These are phyloP conservation scores for Timema podura DNA, from an alignment of 2,888 invertebrate species.

Conservation along the genomic window DNA sequence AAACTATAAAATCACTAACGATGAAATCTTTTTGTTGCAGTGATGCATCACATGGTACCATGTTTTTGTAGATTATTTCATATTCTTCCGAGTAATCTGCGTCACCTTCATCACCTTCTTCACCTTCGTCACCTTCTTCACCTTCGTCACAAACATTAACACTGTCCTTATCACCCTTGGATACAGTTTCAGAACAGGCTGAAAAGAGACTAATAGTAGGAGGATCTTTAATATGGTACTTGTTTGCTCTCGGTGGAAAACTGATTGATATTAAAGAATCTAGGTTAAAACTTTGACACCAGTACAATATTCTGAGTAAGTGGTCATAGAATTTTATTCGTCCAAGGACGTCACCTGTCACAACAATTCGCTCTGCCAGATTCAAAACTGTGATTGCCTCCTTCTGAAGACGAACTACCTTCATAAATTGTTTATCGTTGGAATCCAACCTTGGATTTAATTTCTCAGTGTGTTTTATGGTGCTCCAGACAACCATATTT, in stretches of 20 bases:
- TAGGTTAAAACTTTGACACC: conserved; percentile 50
- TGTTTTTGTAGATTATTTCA: conserved; percentile 36
- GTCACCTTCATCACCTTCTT: conserved; percentile 10
- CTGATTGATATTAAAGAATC: conserved; percentile 50
- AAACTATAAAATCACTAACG: conserved; percentile 10
- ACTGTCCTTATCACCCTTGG: too few relatives aligned
- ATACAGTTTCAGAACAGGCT: too few relatives aligned
- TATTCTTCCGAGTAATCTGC: conserved; percentile 38
- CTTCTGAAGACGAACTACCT: conserved; percentile 35
- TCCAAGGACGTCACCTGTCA: conserved; percentile 53
- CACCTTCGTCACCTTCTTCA: conserved; percentile 4
- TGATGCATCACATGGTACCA: conserved; percentile 51
- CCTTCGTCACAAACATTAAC: neutral
- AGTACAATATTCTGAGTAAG: conserved; percentile 54
- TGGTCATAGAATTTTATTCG: conserved; percentile 57
- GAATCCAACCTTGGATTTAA: conserved; percentile 12
- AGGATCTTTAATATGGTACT: too few relatives aligned
- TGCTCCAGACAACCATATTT: conserved; percentile 26
- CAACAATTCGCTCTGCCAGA: conserved; percentile 52
- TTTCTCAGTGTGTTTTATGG: conserved; percentile 15
- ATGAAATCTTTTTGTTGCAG: conserved; percentile 30
- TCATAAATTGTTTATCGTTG: conserved; percentile 33
- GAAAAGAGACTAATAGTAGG: too few relatives aligned
- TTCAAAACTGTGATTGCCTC: conserved; percentile 43
- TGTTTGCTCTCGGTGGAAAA: conserved; percentile 45